These are phyloP conservation scores for Balaenoptera acutorostrata DNA, from an alignment of 2,113 vertebrate genomes.

Conservation along the genomic window DNA sequence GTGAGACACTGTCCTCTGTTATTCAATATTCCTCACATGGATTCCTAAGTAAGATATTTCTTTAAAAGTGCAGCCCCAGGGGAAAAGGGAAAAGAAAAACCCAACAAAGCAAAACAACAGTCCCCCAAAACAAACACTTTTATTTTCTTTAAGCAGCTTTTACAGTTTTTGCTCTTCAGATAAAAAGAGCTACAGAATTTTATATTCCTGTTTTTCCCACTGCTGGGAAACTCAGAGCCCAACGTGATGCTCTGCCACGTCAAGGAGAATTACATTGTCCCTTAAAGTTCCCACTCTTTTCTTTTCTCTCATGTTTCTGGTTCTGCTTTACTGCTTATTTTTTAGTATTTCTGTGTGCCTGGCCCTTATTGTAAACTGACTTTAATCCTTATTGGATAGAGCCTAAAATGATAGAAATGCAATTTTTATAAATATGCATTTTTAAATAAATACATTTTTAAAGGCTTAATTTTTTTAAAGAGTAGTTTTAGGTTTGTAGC, in stretches of 20 bases:
- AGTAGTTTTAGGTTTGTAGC: background rate
- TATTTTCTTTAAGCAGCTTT: background rate
- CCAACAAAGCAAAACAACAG: background rate
- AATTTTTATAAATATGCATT: background rate
- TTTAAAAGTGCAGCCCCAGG: background rate
- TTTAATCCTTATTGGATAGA: background rate
- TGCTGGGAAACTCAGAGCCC: background rate
- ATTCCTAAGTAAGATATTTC: background rate
- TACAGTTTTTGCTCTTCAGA: background rate
- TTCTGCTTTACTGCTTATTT: background rate
- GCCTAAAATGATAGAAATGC: background rate
- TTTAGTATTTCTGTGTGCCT: background rate
- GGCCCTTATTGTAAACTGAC: background rate
- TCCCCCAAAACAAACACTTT: background rate
- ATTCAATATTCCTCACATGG: background rate
- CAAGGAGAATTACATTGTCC: background rate
- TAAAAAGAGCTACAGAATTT: background rate
- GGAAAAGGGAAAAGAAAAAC: background rate
- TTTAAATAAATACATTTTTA: background rate
- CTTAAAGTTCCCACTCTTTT: background rate
- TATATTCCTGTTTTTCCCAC: background rate
- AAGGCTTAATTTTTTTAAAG: background rate
- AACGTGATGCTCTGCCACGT: accelerated
- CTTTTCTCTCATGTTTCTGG: background rate
- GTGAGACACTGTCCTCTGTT: background rate